Conservation (phyloP, 2,797 vertebrate species). For the Mus spretus region DNA sequence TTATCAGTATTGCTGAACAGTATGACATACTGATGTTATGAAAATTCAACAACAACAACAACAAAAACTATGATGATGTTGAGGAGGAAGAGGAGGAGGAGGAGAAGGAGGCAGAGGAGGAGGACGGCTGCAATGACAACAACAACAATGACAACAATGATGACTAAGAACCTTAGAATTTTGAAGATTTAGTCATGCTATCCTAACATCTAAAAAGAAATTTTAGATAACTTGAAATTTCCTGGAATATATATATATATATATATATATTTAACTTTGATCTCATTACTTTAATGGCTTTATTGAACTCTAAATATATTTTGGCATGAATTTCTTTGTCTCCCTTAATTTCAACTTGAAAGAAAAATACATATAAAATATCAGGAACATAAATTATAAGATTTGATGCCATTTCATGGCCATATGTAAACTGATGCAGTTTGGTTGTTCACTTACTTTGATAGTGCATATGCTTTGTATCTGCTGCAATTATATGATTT, state of each 20-base stretch:
- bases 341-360: slow-evolving; percentile 35
- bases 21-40: slow-evolving; percentile 27
- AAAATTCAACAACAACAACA: too few relatives aligned
- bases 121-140: too few relatives aligned
- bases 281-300: slow-evolving; percentile 47
- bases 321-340: slow-evolving; percentile 30
- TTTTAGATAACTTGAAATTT: slow-evolving; percentile 33
- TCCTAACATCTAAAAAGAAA: not conserved
- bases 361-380: not conserved
- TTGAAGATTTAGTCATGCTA: not conserved
- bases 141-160: too few relatives aligned
- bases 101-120: too few relatives aligned
- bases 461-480: not conserved
- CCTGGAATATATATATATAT: not conserved
- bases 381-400: not conserved
- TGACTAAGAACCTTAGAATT: not conserved
- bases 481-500: not conserved
- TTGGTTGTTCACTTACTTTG: not conserved
- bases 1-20: not conserved
- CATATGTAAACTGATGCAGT: not conserved
- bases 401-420: not conserved
- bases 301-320: not conserved
- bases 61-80: too few relatives aligned
- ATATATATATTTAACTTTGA: not conserved
- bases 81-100: too few relatives aligned